Evolutionary conservation across 2,888 invertebrate species (phyloP), one percentile per base, ranked within the genome.

Genomic region (Carpatolechia fugitivella): DNA sequence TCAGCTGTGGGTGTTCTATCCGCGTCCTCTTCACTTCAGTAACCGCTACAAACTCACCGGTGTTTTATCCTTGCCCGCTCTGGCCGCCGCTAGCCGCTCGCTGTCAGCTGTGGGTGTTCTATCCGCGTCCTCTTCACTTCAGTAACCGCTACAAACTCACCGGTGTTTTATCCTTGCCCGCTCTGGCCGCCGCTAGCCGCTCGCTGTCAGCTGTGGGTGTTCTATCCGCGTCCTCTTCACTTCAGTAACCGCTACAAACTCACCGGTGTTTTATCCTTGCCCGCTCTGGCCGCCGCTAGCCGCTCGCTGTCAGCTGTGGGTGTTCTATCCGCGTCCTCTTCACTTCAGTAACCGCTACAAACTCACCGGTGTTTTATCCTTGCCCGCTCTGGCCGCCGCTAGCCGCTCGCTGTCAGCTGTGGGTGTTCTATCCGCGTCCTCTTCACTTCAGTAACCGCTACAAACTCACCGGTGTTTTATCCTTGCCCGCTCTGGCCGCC

Each of bases 391-490:
- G 30, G 67, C 64, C 5, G 78, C 66, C 55, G 76, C 64, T 62
- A 70, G 48, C 36, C 24, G 24, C 56, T 80, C 79, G n/a, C 80
- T 83, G 0, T n/a, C n/a, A n/a, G 75, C 82, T 0, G 83, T 82
- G 0, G 87, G 85, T 0, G 85, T 85, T 54, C 72, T 78, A 33
- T 87, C 86, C 1, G 65, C 68, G 4, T 82, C 80, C 8, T 82
- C 82, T 20, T 83, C 83, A 14, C 87, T 91, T 56, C 92, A 92
- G 64, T 90, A 92, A 55, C 91, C n/a, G n/a, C n/a, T n/a, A 92
- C n/a, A 4, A 2, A 33, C 82, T 78, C 10, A 89, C 89, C 63
- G 89, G 87, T 2, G 88, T 91, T 54, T 82, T 88, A 53, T 89
- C 88, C 60, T 78, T 83, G 8, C 85, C 52, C 67, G 75, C 30